Base-by-base conservation (phyloP, 2,797 vertebrate genomes). In the Bufotes viridis region DNA sequence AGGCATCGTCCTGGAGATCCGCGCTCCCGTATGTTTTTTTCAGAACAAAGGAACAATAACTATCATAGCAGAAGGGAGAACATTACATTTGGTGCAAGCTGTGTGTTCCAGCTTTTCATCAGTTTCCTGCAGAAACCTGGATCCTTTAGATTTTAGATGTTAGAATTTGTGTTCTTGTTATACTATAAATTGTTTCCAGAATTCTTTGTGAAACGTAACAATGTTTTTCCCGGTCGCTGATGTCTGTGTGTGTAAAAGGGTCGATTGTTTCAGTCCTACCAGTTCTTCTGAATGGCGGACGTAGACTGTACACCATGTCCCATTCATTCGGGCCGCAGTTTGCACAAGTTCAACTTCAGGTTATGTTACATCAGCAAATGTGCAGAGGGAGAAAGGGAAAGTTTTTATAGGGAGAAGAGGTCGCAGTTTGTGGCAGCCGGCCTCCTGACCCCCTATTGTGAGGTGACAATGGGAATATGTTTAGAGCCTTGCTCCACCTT, bases 341-440 rank as follows among this genome's bases (percentile, higher is more conserved):
- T 83, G 81, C 65, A 84, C 42, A 81, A 85, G 87, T 85, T 89
- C 87, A 89, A 76, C 75, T 80, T 26, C 26, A 76, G 83, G 83
- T 89, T 86, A 89, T 81, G 78, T 81, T 85, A 81, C 78, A 85
- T 89, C 87, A 89, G 87, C 83, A 85, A 75, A 89, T 81, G 78
- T 81, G 49, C 7, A 18, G 78, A 58, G 65, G n/a, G 55, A 74
- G 67, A 55, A 72, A 29, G 60, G 82, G 20, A 70, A 80, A 81
- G 83, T 85, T 85, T 85, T 78, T 22, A 75, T 75, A 84, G 76
- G 78, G 60, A 81, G 84, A 75, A n/a, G 78, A 81, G 82, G 82
- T 61, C 6, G 76, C 81, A 67, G 82, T 72, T 87, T 84, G 87
- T 78, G 4, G 26, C 81, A 22, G 81, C 60, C 51, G 24, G 76